These are phyloP conservation scores for Globia sparganii DNA, from an alignment of 2,888 invertebrate genomes.

Conservation along the genomic window DNA sequence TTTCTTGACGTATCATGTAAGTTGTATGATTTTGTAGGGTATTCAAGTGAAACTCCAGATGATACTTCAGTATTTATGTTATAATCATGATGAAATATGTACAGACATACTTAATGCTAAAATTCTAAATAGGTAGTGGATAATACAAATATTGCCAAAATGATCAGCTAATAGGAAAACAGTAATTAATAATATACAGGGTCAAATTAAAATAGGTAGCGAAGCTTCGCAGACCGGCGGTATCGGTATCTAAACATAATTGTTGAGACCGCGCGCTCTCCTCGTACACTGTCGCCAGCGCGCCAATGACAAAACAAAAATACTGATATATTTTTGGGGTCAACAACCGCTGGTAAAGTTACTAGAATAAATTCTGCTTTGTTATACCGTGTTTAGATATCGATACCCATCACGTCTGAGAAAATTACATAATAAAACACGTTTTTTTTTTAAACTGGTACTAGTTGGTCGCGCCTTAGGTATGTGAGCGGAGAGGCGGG, in stretches of 20 bases:
- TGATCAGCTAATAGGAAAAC: not conserved
- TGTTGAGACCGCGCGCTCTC: not conserved
- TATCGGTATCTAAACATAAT: not conserved
- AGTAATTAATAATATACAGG: not conserved
- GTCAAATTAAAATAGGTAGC: not conserved
- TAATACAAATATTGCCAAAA: constrained; percentile 3
- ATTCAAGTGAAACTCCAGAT: constrained; percentile 7
- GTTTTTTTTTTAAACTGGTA: no score
- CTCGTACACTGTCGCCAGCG: not conserved
- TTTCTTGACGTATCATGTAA: not conserved
- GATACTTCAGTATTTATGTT: constrained; percentile 1
- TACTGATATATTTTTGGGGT: no score
- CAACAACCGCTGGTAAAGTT: not conserved
- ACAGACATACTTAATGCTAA: constrained; percentile 1
- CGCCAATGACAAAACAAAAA: not conserved
- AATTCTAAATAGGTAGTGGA: not conserved
- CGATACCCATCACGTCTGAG: no score
- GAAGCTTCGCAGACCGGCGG: not conserved
- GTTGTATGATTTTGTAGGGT: not conserved
- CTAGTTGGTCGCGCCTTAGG: no score
- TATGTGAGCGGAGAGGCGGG: no score
- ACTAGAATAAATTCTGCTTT: not conserved
- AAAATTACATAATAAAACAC: no score
- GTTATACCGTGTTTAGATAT: no score
- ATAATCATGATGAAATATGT: constrained; percentile 17